Percentiles rank a stretch among this genome's conserved stretches.
Evolutionary conservation across 2,797 vertebrate species (phyloP).

Genomic region (Hippocampus kuda): DNA sequence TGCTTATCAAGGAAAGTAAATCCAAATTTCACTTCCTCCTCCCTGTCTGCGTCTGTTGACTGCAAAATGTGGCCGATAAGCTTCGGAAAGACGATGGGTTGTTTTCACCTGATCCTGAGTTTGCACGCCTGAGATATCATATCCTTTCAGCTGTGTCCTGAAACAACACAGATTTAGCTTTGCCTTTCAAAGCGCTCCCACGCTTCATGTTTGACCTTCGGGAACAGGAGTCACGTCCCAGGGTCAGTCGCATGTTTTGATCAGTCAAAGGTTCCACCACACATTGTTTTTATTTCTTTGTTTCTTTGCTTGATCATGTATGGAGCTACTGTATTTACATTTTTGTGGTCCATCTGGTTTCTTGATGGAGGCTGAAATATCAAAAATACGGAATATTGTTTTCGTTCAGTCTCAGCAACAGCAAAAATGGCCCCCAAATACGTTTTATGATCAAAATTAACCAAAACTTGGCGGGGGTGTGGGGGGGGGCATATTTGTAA

Average conservation of each 20-base stretch:
- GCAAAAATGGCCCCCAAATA: no score
- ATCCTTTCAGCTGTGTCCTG: constrained; percentile 47
- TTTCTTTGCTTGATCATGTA: no score
- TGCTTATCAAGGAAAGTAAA: neutral
- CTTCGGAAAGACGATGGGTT: neutral
- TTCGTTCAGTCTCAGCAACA: no score
- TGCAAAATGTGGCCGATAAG: constrained; percentile 17
- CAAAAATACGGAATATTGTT: no score
- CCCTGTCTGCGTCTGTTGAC: constrained; percentile 6
- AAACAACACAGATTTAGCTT: constrained; percentile 28
- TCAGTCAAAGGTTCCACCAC: neutral
- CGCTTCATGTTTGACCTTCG: neutral
- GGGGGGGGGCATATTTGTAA: no score
- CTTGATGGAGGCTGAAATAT: no score
- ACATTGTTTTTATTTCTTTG: no score
- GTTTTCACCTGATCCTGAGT: constrained; percentile 4
- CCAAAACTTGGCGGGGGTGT: no score
- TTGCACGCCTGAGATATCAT: constrained; percentile 14
- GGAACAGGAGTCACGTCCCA: neutral
- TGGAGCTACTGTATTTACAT: no score
- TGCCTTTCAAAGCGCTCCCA: neutral
- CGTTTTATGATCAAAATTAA: no score
- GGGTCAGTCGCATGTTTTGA: neutral
- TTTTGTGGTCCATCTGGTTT: no score
- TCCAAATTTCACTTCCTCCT: neutral